phyloP scores from a whole-genome alignment of 2,797 vertebrate species.

The Bovichtus diacanthus region DNA sequence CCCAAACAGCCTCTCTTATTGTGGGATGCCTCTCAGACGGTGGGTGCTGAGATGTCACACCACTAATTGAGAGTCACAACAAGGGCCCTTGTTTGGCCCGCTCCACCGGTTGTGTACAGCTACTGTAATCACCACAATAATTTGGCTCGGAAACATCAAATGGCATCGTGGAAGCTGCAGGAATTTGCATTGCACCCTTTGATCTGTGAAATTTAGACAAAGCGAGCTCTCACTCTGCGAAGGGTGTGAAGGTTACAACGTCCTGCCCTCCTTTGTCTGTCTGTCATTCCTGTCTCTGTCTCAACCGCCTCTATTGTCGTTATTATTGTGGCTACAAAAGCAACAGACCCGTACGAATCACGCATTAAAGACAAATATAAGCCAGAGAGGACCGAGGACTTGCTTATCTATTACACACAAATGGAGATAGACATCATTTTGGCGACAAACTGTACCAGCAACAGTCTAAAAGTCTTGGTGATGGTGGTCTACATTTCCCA shows the following conservation, averaged over 20 bases:
- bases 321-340: conserved; percentile 76
- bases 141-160: conserved; percentile 84
- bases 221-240: conserved; percentile 65
- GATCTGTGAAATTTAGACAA: conserved; percentile 83
- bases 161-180: conserved; percentile 75
- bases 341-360: conserved; percentile 65
- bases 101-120: conserved; percentile 68
- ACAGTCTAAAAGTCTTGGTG: conserved; percentile 10
- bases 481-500: conserved; percentile 25
- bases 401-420: conserved; percentile 63
- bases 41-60: conserved; percentile 80
- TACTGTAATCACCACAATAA: conserved; percentile 81
- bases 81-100: conserved; percentile 76
- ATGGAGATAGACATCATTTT: conserved; percentile 50
- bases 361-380: conserved; percentile 57
- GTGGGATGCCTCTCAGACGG: conserved; percentile 75
- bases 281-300: conserved; percentile 35
- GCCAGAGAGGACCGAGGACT: conserved; percentile 54
- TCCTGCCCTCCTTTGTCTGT: conserved; percentile 44
- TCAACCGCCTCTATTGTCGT: conserved; percentile 59
- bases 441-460: conserved; percentile 22
- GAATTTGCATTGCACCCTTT: conserved; percentile 85
- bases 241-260: conserved; percentile 76
- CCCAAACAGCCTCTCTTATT: conserved; percentile 80
- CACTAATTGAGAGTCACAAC: conserved; percentile 83